Conservation (phyloP, 2,888 invertebrate genomes). For the Galerucella calmariensis region DNA sequence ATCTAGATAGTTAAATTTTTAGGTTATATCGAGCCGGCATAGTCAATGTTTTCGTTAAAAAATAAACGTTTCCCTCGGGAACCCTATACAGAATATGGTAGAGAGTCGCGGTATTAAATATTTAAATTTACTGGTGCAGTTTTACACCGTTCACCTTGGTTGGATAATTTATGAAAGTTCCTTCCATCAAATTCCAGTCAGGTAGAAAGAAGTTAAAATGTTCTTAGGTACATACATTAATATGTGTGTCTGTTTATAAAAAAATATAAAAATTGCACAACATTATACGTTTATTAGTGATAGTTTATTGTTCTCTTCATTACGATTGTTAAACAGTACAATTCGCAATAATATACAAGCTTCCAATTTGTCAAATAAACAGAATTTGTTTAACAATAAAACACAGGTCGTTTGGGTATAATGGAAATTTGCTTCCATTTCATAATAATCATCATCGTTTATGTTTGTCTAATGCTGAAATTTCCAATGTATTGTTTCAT, state of each 20-base stretch:
- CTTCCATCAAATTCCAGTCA: conserved; percentile 18
- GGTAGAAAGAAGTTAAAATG: no score
- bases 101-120: conserved; percentile 41
- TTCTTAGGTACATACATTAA: no score
- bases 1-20: conserved; percentile 17
- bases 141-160: conserved; percentile 36
- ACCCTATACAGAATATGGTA: conserved; percentile 32
- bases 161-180: conserved; percentile 38
- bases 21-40: conserved; percentile 20
- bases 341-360: background rate
- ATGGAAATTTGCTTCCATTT: background rate
- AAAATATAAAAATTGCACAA: background rate
- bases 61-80: conserved; percentile 38
- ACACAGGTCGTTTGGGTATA: background rate
- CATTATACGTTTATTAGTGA: background rate
- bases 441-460: conserved; percentile 2
- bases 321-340: background rate
- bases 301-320: background rate
- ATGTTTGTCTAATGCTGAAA: background rate
- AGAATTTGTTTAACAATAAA: conserved; percentile 1
- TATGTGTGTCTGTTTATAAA: no score
- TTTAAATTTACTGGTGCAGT: conserved; percentile 41
- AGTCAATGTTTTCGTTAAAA: conserved; percentile 32
- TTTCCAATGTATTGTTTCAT: background rate
- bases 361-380: conserved; percentile 4